A percentile compares a stretch with the other conserved stretches of the same genome.
phyloP scores from a whole-genome alignment of 2,888 invertebrate genomes.

The Geotrupes spiniger region DNA sequence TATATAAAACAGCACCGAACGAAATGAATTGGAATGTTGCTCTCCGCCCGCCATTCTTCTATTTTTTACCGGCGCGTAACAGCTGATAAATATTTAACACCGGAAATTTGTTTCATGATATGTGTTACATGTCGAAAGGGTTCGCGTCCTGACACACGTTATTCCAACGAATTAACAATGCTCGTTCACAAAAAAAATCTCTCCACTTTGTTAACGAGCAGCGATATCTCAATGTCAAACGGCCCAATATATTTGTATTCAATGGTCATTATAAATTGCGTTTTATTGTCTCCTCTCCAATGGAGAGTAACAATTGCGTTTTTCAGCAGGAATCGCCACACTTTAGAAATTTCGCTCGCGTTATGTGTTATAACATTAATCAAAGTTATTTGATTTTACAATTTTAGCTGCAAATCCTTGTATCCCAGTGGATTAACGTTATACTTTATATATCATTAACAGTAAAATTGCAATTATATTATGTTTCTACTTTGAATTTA shows the following conservation, averaged over 20 bases:
- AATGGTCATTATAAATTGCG: constrained; percentile 6
- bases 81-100: constrained; percentile 36
- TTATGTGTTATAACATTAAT: too few species aligned
- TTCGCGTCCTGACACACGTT: constrained; percentile 20
- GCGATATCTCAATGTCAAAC: constrained; percentile 21
- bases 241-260: constrained; percentile 10
- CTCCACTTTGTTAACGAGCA: constrained; percentile 25
- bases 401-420: too few species aligned
- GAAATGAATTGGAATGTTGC: too few species aligned
- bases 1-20: too few species aligned
- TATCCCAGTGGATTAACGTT: too few species aligned
- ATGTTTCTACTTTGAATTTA: too few species aligned
- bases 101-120: constrained; percentile 37
- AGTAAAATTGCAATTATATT: too few species aligned
- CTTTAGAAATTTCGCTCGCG: too few species aligned
- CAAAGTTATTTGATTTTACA: too few species aligned
- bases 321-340: background rate
- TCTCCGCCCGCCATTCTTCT: too few species aligned
- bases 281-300: background rate
- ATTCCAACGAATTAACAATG: constrained; percentile 27
- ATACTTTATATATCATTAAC: too few species aligned
- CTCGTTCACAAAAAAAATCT: constrained; percentile 19
- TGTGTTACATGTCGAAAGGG: constrained; percentile 30
- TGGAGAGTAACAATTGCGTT: background rate
- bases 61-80: background rate